Base-by-base conservation (phyloP, 2,888 invertebrate genomes). In the Polyommatus icarus region DNA sequence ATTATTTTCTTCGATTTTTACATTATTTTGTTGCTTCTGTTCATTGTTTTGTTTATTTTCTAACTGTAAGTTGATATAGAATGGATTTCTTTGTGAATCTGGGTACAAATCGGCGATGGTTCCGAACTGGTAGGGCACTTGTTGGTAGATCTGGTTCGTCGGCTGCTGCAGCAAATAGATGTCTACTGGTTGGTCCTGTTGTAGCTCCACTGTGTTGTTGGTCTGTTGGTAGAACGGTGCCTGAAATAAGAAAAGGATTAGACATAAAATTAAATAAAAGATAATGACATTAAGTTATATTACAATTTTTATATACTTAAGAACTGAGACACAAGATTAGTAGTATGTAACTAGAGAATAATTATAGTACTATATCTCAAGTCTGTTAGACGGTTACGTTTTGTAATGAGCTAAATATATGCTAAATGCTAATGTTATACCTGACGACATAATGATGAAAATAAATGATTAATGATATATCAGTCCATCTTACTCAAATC, bases 141-240 rank as follows among this genome's bases (percentile, higher is more conserved):
- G 76, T 81, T 86, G 84, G 12, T 80, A 76, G 50, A 83, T 76
- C 29, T 87, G 81, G 57, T 83, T 83, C 72, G 82, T 81, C 1
- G 83, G 71, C 59, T 90, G 90, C 59, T 89, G 90, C 0, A 91
- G 83, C 0, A 90, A 83, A 79, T 84, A 92, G 77, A 91, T 85
- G 59, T 92, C 89, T 0, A 89, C 79, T 0, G 90, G 77, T n/a
- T 59, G 77, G 15, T 46, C 59, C 73, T 73, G 59, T 20, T 72
- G 57, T 57, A 40, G 18, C 18, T 72, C 46, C 29, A 7, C 59
- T 40, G 77, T 82, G 82, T 59, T 78, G 79, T 75, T 40, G 76
- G 79, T 36, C 54, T 76, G 72, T 36, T 67, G 75, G 81, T 77
- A 78, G 46, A 57, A 77, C 18, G 40, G 72, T 59, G 57, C 24